Base-by-base conservation (phyloP, 2,888 invertebrate species). In the Cerastis rubricosa region DNA sequence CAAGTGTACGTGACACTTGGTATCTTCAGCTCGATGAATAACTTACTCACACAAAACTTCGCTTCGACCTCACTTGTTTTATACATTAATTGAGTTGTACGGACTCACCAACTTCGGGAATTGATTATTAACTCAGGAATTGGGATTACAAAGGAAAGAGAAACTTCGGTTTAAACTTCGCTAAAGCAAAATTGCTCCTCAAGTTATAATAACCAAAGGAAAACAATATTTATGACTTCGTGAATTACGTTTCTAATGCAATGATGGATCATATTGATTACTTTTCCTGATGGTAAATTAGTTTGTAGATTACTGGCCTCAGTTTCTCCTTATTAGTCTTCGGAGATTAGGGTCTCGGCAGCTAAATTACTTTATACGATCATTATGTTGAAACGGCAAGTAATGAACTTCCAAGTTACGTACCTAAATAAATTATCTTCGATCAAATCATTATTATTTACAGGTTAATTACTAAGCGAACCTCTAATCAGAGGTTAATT, bases 31-130 rank as follows among this genome's bases (percentile, higher is more conserved):
- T 89, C 87, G 85, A 90, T 91, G 89, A 92, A 91, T 91, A 91
- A 92, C 90, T 93, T 91, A 89, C 84, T 84, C 82, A 85, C 84
- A 89, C 85, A 81, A 86, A 92, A 92, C 89, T 92, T 90, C 87
- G 77, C 84, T 77, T 83, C 85, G 87, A 90, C 89, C 89, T 91
- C 83, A 88, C 29, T 89, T 35, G 35, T 85, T 47, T 14, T 35
- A 35, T 35, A 59, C 8, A 86, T 85, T 91, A 92, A 93, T 92
- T 90, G 87, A 92, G 92, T 92, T 90, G 88, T 89, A 83, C 81
- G 86, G 88, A 89, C 91, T 90, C 88, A 75, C 78, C 70, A 93
- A 91, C 90, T 92, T 93, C 67, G 80, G 63, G 84, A 90, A 91
- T 93, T 90, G 90, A 92, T 90, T 90, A 90, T 89, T 88, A 90